Evolutionary conservation across 2,797 vertebrate genomes (phyloP), one percentile per base, ranked within the genome.

Genomic region (Enteromius treurensis): DNA sequence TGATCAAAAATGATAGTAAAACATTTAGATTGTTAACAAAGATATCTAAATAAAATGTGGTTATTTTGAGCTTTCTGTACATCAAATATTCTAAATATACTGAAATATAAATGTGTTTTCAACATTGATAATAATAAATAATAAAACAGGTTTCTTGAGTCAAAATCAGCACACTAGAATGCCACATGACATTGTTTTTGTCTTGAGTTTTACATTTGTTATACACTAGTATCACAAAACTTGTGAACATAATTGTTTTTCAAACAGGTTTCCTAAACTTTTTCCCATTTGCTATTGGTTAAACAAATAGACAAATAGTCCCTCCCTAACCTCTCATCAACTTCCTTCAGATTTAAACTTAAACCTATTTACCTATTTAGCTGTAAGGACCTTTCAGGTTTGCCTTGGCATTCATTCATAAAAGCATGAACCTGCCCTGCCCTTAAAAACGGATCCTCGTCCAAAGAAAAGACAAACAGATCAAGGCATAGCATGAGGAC

Each of bases 391-490:
- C 8, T 62, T 29, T 62, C 8, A 60, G 67, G 11, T 19, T 58
- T 32, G 40, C 37, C 37, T 29, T 21, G 5, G n/a, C 26, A 21
- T 71, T 58, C 37, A 71, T 80, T 32, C 17, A 53, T 80, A 67
- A 80, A 60, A n/a, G 26, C 79, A 60, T 34, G 11, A 60, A 47
- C 67, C 17, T 32, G 65, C 49, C 78, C n/a, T 58, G 62, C 29
- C 29, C 76, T 78, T 65, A 67, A 34, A 51, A 5, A 49, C 45
- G 34, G 60, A 32, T 78, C 6, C 7, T 53, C 9, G 4, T 68
- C 47, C 21, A 68, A 53, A 40, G 77, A 53, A 47, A 68, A 69
- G 51, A 26, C 29, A 26, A 40, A 67, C 19, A 21, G 58, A 67
- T 5, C 47, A 55, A 45, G 37, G 37, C 37, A n/a, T 45, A 15